Evolutionary conservation across 2,888 invertebrate genomes (phyloP).

Genomic region (Carpatolechia fugitivella): DNA sequence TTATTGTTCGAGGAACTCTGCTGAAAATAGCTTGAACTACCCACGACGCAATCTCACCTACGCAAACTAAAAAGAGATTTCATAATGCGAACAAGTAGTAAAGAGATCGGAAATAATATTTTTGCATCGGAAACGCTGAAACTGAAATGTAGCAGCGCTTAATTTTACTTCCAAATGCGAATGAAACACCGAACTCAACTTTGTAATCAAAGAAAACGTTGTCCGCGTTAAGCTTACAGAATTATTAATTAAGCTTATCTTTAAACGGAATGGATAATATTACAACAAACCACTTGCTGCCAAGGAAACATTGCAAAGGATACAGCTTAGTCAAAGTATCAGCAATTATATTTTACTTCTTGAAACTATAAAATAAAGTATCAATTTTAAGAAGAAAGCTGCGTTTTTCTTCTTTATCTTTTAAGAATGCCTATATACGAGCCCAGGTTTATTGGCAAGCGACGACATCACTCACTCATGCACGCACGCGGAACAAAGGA

Average conservation of each 20-base stretch:
- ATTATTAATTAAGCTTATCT: too few relatives aligned
- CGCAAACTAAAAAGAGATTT: neutral
- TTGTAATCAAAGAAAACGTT: too few relatives aligned
- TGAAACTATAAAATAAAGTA: too few relatives aligned
- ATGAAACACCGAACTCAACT: too few relatives aligned
- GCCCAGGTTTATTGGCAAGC: neutral
- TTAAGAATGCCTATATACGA: neutral
- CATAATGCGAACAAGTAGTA: neutral
- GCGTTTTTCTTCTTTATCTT: neutral
- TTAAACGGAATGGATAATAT: too few relatives aligned
- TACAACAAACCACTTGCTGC: too few relatives aligned
- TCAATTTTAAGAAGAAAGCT: too few relatives aligned
- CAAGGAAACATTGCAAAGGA: too few relatives aligned
- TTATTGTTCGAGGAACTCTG: neutral
- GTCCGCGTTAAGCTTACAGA: too few relatives aligned
- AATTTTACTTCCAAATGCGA: constrained; percentile 35
- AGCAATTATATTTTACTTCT: too few relatives aligned
- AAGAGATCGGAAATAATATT: neutral
- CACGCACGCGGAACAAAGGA: neutral
- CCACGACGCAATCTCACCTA: neutral
- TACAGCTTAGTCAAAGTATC: too few relatives aligned
- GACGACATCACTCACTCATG: neutral
- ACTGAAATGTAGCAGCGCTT: constrained; percentile 25
- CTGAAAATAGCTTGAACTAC: neutral
- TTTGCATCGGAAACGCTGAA: neutral